These are phyloP conservation scores for Argentina silus DNA, from an alignment of 2,797 vertebrate genomes.

Conservation along the genomic window DNA sequence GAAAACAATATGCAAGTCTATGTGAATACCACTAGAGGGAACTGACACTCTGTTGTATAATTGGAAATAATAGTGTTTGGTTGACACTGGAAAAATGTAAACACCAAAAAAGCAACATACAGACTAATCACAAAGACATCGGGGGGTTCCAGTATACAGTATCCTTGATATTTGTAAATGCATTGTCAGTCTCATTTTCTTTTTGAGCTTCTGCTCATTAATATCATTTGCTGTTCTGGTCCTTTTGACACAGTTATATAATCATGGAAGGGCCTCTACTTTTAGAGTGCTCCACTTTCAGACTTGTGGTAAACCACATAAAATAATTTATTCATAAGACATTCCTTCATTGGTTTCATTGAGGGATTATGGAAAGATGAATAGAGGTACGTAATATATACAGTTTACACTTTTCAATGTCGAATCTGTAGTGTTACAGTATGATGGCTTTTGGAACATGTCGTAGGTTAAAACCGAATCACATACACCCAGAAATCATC, in stretches of 20 bases:
- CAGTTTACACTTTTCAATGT: not conserved
- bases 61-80: not conserved
- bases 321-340: conserved; percentile 59
- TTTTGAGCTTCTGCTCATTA: too few species aligned
- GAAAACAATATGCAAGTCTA: conserved; percentile 9
- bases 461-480: not conserved
- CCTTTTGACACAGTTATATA: conserved; percentile 40
- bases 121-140: not conserved
- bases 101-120: not conserved
- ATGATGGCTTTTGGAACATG: not conserved
- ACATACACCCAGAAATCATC: not conserved
- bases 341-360: conserved; percentile 46
- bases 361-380: conserved; percentile 32
- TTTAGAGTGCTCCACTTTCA: conserved; percentile 56
- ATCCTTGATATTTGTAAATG: conserved; percentile 1
- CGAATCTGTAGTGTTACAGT: not conserved
- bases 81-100: not conserved
- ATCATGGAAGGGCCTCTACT: conserved; percentile 41
- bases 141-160: not conserved
- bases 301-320: conserved; percentile 49
- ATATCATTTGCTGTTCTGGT: not conserved
- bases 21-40: conserved; percentile 26
- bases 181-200: not conserved
- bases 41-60: not conserved
- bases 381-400: not conserved